A percentile compares a stretch with the other conserved stretches of the same genome.
phyloP scores from a whole-genome alignment of 2,113 vertebrate genomes.

The Manacus vitellinus region DNA sequence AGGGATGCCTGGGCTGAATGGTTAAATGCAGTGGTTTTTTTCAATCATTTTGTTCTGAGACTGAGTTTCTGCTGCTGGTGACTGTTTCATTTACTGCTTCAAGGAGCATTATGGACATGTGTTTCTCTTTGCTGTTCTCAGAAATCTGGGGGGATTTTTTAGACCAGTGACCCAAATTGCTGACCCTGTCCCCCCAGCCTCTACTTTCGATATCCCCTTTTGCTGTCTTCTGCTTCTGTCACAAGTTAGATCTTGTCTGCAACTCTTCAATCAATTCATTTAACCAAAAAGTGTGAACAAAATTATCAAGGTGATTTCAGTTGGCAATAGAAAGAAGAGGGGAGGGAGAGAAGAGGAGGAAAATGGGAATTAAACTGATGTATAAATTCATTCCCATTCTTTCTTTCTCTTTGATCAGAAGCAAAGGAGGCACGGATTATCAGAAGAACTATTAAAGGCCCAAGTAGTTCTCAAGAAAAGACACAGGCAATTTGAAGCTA shows the following conservation, averaged over 20 bases:
- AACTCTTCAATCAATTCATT: constrained; percentile 53
- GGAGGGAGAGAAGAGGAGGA: constrained; percentile 19
- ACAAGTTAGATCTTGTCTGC: neutral
- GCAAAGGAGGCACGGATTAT: constrained; percentile 60
- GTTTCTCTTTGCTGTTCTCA: neutral
- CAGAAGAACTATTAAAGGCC: constrained; percentile 54
- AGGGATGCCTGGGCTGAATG: neutral
- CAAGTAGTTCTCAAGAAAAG: constrained; percentile 58
- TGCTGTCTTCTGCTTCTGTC: neutral
- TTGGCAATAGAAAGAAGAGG: constrained; percentile 15
- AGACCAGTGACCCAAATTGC: neutral
- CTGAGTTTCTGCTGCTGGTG: neutral
- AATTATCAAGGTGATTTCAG: constrained; percentile 65
- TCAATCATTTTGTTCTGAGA: neutral
- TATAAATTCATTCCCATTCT: constrained; percentile 49
- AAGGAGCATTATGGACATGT: neutral
- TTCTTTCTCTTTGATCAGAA: constrained; percentile 72
- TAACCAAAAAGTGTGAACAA: constrained; percentile 50
- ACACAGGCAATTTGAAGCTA: neutral
- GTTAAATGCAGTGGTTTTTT: neutral
- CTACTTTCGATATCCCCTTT: neutral
- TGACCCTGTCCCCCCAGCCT: neutral
- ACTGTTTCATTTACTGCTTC: neutral
- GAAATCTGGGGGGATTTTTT: neutral
- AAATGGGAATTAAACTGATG: constrained; percentile 63